phyloP scores from a whole-genome alignment of 2,113 vertebrate species.

The Entelurus aequoreus region DNA sequence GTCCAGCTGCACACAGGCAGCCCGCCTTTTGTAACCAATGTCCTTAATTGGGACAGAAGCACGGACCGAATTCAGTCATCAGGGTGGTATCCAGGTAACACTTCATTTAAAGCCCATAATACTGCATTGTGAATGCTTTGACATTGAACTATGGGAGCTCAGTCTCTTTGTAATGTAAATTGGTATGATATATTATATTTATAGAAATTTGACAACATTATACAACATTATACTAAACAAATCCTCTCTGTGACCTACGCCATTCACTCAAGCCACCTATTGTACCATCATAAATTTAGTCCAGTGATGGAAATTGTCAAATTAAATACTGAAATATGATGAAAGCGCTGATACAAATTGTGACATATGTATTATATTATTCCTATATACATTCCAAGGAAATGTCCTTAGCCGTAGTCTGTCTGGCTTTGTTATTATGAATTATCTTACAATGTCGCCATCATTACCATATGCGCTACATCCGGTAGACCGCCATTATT shows the following conservation, averaged over 20 bases:
- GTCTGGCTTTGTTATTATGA: not conserved
- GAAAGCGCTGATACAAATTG: conserved; percentile 15
- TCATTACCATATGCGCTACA: too few species aligned
- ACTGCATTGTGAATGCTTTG: not conserved
- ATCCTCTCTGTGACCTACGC: conserved; percentile 18
- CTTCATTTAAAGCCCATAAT: conserved; percentile 8
- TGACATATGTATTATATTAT: not conserved
- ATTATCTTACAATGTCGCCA: too few species aligned
- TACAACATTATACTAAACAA: conserved; percentile 29
- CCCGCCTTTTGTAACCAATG: conserved; percentile 23
- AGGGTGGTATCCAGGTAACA: conserved; percentile 22
- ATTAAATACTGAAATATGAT: conserved; percentile 13
- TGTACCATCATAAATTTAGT: conserved; percentile 18
- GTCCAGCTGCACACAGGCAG: conserved; percentile 18
- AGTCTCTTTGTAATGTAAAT: not conserved
- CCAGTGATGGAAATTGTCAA: conserved; percentile 24
- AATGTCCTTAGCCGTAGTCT: conserved; percentile 4
- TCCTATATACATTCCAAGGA: conserved; percentile 2
- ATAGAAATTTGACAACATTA: conserved; percentile 26
- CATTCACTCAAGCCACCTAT: conserved; percentile 36
- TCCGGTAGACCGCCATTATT: too few species aligned
- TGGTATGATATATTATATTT: conserved; percentile 23
- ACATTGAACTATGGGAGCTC: not conserved
- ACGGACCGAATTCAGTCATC: conserved; percentile 9
- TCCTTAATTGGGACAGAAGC: conserved; percentile 23